Base-by-base conservation (phyloP, 1,140 invertebrate species). In the Drosophila sp. region DNA sequence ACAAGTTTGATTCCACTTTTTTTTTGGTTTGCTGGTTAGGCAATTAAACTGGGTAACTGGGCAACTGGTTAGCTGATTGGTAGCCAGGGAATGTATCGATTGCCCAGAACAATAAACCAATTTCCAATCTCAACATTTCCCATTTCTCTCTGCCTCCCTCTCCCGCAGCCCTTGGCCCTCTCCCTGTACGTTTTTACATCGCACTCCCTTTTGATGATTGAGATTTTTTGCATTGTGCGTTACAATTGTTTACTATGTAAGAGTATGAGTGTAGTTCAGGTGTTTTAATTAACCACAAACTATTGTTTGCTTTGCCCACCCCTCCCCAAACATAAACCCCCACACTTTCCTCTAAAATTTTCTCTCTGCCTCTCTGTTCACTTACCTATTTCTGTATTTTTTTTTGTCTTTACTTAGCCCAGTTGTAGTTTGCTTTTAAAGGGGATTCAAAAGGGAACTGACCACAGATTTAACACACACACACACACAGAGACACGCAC, bases 201-300 rank as follows among this genome's bases (percentile, higher is more conserved):
- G 67, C 35, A 8, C 4, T 8, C 35, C 10, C 8, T 38, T 38
- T 38, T 38, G 10, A 11, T 38, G 35, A 38, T 38, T 11, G 35
- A 38, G 67, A 65, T 38, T 47, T 35, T 54, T 61, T 66, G 80
- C 65, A 78, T 81, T 86, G 83, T 85, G 63, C 44, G 10, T 38
- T 38, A 38, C 33, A 54, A 35, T 50, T 50, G 44, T 50, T 50
- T 50, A 23, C 44, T 44, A 44, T 23, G 30, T 55, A 40, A 17
- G 50, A 30, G 55, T 60, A 6, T 38, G 8, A 38, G 35, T 38
- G 35, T 38, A 35, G 33, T 60, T 38, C 56, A 85, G 66, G 66
- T 62, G 55, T 87, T 86, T 86, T 87, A 86, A 86, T 86, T 86
- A 86, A 86, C 76, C 72, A 57, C 82, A 66, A 72, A 77, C 35